Conservation (phyloP, 2,797 vertebrate genomes). For the Mus caroli region DNA sequence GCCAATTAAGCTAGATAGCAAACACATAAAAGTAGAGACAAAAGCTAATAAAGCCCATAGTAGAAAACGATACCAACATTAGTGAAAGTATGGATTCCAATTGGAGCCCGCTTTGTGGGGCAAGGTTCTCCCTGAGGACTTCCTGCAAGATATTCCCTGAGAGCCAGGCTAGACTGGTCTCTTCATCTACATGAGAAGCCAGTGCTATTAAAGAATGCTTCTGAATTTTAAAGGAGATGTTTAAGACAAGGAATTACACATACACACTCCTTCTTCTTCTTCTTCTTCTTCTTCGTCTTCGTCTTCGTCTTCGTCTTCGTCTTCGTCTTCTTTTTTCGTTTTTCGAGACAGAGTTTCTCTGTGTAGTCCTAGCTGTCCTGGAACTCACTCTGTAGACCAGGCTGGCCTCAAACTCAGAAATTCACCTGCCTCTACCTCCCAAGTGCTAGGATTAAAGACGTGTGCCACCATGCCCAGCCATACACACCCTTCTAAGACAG, state of each 20-base stretch:
- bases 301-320: too few relatives aligned
- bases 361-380: too few relatives aligned
- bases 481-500: neutral
- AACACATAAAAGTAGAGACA: neutral
- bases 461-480: too few relatives aligned
- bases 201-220: neutral
- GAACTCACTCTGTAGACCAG: too few relatives aligned
- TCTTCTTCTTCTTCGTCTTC: too few relatives aligned
- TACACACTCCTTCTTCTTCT: too few relatives aligned
- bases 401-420: too few relatives aligned
- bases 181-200: neutral
- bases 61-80: too few relatives aligned
- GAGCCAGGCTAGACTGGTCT: neutral
- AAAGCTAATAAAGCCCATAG: neutral
- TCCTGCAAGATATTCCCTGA: neutral
- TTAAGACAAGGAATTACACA: neutral
- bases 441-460: too few relatives aligned
- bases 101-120: neutral
- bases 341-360: too few relatives aligned
- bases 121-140: neutral
- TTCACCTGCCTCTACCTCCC: too few relatives aligned
- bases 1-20: neutral
- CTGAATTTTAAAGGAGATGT: neutral
- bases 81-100: neutral
- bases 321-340: too few relatives aligned